Base-by-base conservation (phyloP, 2,113 vertebrate species). In the Heterocephalus glaber region DNA sequence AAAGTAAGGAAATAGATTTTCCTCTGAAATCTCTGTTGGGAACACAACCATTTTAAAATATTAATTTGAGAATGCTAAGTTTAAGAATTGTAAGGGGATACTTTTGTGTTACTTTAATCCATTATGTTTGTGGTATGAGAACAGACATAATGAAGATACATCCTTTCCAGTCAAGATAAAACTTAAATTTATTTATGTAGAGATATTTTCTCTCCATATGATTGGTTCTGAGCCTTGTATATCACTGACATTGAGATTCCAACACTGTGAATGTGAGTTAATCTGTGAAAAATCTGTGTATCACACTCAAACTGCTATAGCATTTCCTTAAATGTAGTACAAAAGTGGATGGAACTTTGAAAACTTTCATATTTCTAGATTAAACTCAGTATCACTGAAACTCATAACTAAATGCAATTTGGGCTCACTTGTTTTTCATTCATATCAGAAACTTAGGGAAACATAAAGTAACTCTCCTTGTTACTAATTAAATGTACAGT, bases 401-500 rank as follows among this genome's bases (percentile, higher is more conserved):
- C 7, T 61, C 44, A 35, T 60, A 81, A 80, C 11, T 35, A 83
- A 94, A 60, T 12, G 11, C 14, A 86, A 90, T 86, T 77, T 96
- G 30, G 47, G 35, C 87, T 85, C 20, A 22, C 35, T 52, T 89
- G 35, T 41, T 60, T 74, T 68, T 70, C 3, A 47, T 82, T 90
- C 61, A 74, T 89, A 20, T 74, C 56, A 52, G 52, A 49, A 72
- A n/a, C 19, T 85, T 26, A 89, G 76, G 30, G 83, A 97, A 91
- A 74, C 20, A 47, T 63, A 72, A 91, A 56, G 11, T 68, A 76
- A 80, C 41, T 86, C 16, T 88, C 49, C 24, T 84, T 86, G 86
- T 96, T 93, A 92, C 85, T 95, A 65, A 95, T 96, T 96, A 92
- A 90, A 52, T 72, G 26, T n/a, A 76, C 35, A 91, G 24, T 74